These are phyloP conservation scores for Drosophila atroscutellata DNA, from an alignment of 2,888 invertebrate species.

Conservation along the genomic window DNA sequence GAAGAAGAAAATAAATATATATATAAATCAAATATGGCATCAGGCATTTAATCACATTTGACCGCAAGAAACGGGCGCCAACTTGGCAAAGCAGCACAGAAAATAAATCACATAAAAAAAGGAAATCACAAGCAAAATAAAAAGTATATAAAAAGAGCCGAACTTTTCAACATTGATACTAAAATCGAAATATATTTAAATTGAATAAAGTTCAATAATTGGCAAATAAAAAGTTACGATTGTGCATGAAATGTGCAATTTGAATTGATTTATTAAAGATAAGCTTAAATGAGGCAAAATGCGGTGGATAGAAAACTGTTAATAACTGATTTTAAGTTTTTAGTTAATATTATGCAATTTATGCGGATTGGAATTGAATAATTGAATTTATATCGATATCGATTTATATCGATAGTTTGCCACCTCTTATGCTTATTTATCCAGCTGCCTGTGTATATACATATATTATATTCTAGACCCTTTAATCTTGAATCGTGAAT, in stretches of 20 bases:
- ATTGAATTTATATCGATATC: background rate
- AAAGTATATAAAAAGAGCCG: background rate
- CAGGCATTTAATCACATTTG: constrained; percentile 3
- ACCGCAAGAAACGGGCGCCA: background rate
- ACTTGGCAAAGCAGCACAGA: background rate
- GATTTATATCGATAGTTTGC: background rate
- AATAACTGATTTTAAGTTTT: background rate
- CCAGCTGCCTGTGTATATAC: constrained; percentile 2
- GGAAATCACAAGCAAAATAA: background rate
- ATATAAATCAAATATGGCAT: constrained; percentile 16
- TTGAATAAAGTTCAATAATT: background rate
- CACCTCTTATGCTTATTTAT: constrained; percentile 12
- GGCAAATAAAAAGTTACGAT: background rate
- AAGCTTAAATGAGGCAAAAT: background rate
- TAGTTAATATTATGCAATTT: background rate
- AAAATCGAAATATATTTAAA: background rate
- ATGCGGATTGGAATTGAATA: background rate
- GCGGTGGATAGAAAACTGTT: background rate
- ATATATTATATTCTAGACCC: background rate
- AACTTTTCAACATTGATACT: background rate
- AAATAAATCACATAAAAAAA: background rate
- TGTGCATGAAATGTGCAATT: background rate
- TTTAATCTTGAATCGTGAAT: constrained; percentile 1
- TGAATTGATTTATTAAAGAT: background rate
- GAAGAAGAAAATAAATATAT: background rate